Evolutionary conservation across 1,140 invertebrate species (phyloP), one percentile per base, ranked within the genome.

Genomic region (Drosophila grimshawi): DNA sequence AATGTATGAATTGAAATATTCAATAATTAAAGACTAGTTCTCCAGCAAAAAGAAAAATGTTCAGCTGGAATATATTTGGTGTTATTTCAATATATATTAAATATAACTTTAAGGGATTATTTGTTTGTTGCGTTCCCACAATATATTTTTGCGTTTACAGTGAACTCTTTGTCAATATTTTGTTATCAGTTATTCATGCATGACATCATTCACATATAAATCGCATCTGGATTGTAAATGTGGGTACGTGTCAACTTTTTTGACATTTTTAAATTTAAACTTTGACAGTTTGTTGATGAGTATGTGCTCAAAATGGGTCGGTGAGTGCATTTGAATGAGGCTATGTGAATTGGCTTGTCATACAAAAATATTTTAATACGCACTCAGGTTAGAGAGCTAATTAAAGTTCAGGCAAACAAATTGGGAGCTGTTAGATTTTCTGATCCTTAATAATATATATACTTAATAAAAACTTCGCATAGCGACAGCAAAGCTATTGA

Each of bases 211-310:
- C 82, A 52, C 77, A 76, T 69, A 70, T 78, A 70, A 70, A 66
- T 65, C 78, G 59, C 62, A 72, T 76, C 66, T 78, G 66, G 49
- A 60, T 41, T 62, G 62, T 62, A 59, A 71, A 56, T 7, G 63
- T 67, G 39, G 46, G 10, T 59, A 41, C 56, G 30, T 88, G 83
- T 88, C 85, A 89, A 46, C 48, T 33, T 85, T 85, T 78, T 72
- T 89, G 85, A 89, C 80, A 85, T 89, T 89, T 85, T 88, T 85
- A 66, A 81, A 89, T 88, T 85, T 88, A 52, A 80, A 76, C 73
- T 70, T 75, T 89, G 85, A 88, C 85, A 88, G 72, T 46, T 81
- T 37, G 29, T 27, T 62, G 74, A 81, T 78, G 78, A 66, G 55
- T 62, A 35, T n/a, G 63, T 29, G 19, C 29, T 7, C 48, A 11